These are phyloP conservation scores for Podocnemis expansa DNA, from an alignment of 2,113 vertebrate genomes.

Conservation along the genomic window DNA sequence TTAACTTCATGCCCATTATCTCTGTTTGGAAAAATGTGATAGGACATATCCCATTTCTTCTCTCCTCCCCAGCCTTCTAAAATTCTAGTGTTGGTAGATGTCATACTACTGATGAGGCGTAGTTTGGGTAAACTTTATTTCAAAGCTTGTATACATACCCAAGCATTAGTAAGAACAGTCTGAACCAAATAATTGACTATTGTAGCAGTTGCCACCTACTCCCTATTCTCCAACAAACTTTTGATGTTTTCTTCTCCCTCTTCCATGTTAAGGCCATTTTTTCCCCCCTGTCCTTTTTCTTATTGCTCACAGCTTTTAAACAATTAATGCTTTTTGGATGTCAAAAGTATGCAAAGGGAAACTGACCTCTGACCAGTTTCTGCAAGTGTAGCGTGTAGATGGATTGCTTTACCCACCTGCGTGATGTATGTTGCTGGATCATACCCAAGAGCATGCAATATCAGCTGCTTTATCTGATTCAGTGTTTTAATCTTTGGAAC, in stretches of 20 bases:
- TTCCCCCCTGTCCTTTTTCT: neutral
- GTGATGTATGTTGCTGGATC: neutral
- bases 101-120: neutral
- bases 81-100: neutral
- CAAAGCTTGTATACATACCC: neutral
- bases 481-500: neutral
- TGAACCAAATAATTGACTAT: neutral
- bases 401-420: neutral
- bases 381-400: neutral
- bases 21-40: neutral
- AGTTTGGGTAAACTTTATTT: neutral
- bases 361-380: neutral
- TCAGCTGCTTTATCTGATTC: neutral
- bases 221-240: neutral
- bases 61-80: too few relatives aligned
- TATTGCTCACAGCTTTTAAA: neutral
- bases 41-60: neutral
- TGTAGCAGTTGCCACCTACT: too few relatives aligned
- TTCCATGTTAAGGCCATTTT: accelerated
- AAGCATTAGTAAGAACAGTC: neutral
- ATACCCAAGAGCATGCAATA: neutral
- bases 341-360: neutral
- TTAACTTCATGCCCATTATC: neutral
- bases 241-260: accelerated
- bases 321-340: neutral